Conservation (phyloP, 2,113 vertebrate species). For the Dryoscopus gambensis region DNA sequence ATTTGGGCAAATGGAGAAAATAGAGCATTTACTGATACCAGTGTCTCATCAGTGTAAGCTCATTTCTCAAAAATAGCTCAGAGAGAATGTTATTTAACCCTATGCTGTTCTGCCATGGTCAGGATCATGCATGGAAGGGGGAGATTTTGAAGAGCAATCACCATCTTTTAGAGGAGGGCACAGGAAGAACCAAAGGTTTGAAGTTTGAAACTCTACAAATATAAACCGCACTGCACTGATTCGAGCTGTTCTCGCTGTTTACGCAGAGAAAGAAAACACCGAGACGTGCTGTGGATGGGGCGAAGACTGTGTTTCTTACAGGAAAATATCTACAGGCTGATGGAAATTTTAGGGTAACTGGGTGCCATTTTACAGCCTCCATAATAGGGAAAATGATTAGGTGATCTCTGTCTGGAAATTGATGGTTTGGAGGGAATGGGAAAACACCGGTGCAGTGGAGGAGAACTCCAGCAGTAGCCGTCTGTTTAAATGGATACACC, state of each 20-base stretch:
- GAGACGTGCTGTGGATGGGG: rapidly evolving
- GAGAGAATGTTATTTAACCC: not conserved
- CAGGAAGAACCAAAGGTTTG: not conserved
- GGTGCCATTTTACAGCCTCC: not conserved
- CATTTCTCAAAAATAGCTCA: not conserved
- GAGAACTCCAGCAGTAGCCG: constrained; percentile 12
- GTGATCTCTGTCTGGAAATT: not conserved
- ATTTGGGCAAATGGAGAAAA: not conserved
- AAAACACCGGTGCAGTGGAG: constrained; percentile 16
- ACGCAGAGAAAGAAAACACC: rapidly evolving
- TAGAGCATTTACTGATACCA: not conserved
- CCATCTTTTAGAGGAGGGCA: not conserved
- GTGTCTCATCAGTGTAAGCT: not conserved
- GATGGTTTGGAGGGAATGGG: constrained; percentile 13
- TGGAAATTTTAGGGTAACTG: not conserved
- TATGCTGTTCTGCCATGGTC: not conserved
- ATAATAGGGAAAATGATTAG: not conserved
- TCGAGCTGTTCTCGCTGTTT: not conserved
- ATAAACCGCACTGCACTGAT: not conserved
- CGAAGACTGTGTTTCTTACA: not conserved
- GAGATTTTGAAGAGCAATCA: not conserved
- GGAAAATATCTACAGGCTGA: not conserved
- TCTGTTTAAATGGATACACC: not conserved
- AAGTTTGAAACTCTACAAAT: not conserved
- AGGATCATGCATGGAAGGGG: not conserved